A percentile compares a stretch with the other conserved stretches of the same genome.
phyloP scores from a whole-genome alignment of 2,888 invertebrate species.

The Calameuta filiformis region DNA sequence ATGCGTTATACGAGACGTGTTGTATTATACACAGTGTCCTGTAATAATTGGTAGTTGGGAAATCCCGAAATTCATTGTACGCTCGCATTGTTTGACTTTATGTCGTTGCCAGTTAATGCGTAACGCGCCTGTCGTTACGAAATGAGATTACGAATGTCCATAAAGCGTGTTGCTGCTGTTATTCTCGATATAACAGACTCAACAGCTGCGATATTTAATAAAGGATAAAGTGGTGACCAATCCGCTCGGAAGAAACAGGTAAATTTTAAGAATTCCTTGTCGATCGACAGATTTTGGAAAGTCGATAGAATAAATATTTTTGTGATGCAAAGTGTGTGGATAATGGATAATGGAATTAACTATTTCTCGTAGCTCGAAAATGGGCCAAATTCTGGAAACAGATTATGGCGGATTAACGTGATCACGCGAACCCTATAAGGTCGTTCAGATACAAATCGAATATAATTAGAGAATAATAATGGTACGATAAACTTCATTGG shows the following conservation, averaged over 20 bases:
- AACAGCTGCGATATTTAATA: background rate
- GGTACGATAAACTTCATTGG: background rate
- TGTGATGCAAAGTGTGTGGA: background rate
- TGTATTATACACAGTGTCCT: background rate
- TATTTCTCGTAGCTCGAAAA: background rate
- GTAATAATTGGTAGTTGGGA: background rate
- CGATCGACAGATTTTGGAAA: background rate
- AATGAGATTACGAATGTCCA: conserved; percentile 44
- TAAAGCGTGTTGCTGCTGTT: conserved; percentile 19
- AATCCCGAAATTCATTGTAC: background rate
- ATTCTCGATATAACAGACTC: conserved; percentile 10
- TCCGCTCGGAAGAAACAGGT: background rate
- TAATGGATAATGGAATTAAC: background rate
- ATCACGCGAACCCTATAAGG: background rate
- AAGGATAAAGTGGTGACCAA: background rate
- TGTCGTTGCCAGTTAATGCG: background rate
- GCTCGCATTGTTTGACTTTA: background rate
- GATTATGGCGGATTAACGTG: background rate
- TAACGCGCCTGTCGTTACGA: conserved; percentile 16
- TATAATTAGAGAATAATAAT: background rate
- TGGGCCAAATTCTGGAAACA: background rate
- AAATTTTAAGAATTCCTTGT: background rate
- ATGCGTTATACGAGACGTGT: background rate
- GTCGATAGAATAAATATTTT: background rate
- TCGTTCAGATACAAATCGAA: background rate